Evolutionary conservation across 2,797 vertebrate genomes (phyloP).

Genomic region (Xerus rutilus): DNA sequence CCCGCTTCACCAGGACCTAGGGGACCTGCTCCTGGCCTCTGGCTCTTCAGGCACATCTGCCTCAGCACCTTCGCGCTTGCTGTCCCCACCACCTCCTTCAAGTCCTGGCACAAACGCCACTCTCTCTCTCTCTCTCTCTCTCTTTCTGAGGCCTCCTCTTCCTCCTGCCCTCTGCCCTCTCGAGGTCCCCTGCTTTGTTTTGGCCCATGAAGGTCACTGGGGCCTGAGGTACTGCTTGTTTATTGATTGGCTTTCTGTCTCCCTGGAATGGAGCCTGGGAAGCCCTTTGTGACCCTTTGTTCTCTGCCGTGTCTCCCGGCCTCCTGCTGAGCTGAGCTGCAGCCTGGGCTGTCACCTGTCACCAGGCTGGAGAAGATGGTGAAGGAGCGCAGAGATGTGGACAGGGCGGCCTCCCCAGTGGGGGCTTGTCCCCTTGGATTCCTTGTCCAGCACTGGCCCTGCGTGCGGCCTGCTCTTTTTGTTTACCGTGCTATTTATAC

Average conservation of each 20-base stretch:
- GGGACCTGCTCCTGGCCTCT: not conserved
- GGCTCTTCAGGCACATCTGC: not conserved
- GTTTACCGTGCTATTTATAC: not conserved
- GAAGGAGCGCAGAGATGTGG: not conserved
- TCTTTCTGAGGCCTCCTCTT: not conserved
- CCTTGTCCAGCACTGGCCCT: not conserved
- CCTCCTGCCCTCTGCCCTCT: accelerated
- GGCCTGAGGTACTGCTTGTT: accelerated
- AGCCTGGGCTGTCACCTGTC: not conserved
- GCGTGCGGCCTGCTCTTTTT: accelerated
- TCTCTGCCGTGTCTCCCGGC: not conserved
- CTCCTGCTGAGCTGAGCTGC: not conserved
- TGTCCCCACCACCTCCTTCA: not conserved
- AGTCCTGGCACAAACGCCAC: not conserved
- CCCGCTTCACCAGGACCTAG: not conserved
- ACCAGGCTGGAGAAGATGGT: not conserved
- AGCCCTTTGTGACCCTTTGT: not conserved
- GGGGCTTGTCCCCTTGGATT: not conserved
- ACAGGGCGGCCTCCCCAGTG: not conserved
- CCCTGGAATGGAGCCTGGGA: not conserved
- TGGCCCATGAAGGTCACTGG: not conserved
- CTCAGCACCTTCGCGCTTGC: not conserved
- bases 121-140: too few relatives aligned
- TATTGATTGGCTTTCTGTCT: not conserved
- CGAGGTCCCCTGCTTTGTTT: accelerated